Evolutionary conservation across 2,888 invertebrate genomes (phyloP).

Genomic region (Dastarcus helophoroides): DNA sequence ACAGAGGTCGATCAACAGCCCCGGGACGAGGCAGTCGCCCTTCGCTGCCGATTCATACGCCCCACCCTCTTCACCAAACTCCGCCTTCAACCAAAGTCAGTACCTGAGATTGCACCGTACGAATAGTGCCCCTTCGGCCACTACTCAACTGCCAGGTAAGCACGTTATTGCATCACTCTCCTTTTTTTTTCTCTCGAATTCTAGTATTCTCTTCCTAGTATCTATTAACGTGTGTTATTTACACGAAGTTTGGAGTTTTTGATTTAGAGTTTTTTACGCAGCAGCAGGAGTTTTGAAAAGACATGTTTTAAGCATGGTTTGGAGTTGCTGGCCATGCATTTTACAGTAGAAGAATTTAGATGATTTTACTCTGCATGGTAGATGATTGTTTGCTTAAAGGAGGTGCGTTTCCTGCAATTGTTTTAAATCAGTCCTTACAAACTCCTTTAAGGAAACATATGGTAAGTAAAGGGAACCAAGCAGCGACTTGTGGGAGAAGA

Average conservation of each 20-base stretch:
- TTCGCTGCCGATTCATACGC: constrained; percentile 42
- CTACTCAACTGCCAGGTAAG: constrained; percentile 50
- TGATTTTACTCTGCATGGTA: constrained; percentile 25
- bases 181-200: no score
- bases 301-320: constrained; percentile 26
- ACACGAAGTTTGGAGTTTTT: constrained; percentile 8
- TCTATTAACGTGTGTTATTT: constrained; percentile 9
- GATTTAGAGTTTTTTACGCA: constrained; percentile 6
- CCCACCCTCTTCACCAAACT: constrained; percentile 40
- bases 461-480: no score
- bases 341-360: constrained; percentile 23
- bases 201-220: constrained; percentile 7
- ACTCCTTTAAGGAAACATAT: no score
- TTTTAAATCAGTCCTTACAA: no score
- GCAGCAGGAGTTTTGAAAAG: constrained; percentile 9
- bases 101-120: constrained; percentile 48
- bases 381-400: constrained; percentile 15
- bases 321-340: constrained; percentile 27
- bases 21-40: constrained; percentile 42
- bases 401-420: no score
- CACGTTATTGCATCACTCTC: no score
- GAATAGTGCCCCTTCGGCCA: constrained; percentile 44
- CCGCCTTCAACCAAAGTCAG: constrained; percentile 35
- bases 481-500: no score
- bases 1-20: constrained; percentile 40